Evolutionary conservation across 1,140 invertebrate genomes (phyloP), one percentile per base, ranked within the genome.

Genomic region (Apis florea): DNA sequence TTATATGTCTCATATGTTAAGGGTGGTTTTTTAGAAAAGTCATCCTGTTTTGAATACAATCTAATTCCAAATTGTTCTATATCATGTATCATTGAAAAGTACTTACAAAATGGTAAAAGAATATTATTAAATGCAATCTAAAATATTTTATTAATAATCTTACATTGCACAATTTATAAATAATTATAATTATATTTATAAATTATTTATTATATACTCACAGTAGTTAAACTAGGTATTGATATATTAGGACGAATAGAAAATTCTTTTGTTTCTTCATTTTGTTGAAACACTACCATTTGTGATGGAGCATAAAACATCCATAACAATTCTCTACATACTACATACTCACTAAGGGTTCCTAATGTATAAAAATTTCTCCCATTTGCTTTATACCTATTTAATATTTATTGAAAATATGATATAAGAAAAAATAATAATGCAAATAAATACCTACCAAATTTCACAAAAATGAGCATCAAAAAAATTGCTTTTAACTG

Each of bases 1-100:
- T 92, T 89, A 67, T 93, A 94, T 47, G 90, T 90, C 87, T 93
- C 91, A 66, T 92, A 93, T 56, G 93, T 93, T 0, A 93, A 88
- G 51, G 93, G 90, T 63, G 90, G 89, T 31, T 87, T 88, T 63
- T 86, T 83, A 59, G 61, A 85, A 63, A 79, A 53, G 24, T 21
- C 64, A 71, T 83, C 71, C 49, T 84, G 31, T 24, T 84, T 69
- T 54, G 58, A 51, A 74, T 91, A 90, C 53, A 93, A 82, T 21
- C 91, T 87, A 79, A 83, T 71, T 64, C 83, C 83, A 85, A 94
- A 94, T 10, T 70, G 78, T 75, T 94, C 88, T 21, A 94, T 79
- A 64, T 92, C 89, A 70, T 71, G 58, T 68, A 94, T 89, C 90
- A 93, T 93, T 1, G 76, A 81, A 71, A 93, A 93, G 70, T 90